A percentile compares a stretch with the other conserved stretches of the same genome.
These are phyloP conservation scores for Dorcus parallelipipedus DNA, from an alignment of 2,888 invertebrate species.

Conservation along the genomic window DNA sequence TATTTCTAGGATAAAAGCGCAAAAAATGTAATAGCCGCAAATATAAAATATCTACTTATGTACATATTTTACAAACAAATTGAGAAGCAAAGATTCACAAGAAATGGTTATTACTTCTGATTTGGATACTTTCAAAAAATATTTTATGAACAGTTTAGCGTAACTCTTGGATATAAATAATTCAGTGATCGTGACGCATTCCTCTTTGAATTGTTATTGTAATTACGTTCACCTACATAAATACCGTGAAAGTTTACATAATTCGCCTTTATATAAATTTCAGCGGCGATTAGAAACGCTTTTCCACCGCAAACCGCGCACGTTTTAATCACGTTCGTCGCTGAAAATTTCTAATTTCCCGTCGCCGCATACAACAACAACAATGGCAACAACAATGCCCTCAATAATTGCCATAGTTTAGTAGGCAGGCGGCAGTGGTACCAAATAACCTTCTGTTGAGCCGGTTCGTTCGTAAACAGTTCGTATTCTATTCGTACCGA, in stretches of 20 bases:
- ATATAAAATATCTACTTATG: no score
- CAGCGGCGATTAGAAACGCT: not conserved
- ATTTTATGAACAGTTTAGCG: no score
- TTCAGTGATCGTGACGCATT: no score
- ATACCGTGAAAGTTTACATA: conserved; percentile 1
- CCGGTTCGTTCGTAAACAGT: conserved; percentile 7
- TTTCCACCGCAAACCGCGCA: not conserved
- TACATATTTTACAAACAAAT: no score
- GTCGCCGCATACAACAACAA: not conserved
- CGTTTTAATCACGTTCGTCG: not conserved
- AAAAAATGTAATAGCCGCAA: no score
- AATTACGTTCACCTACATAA: not conserved
- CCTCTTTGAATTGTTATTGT: no score
- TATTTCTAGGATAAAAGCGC: no score
- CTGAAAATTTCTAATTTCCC: not conserved
- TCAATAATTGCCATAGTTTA: conserved; percentile 1
- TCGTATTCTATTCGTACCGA: conserved; percentile 11
- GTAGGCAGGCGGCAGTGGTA: not conserved
- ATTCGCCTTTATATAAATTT: not conserved
- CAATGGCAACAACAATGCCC: not conserved
- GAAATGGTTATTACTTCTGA: no score
- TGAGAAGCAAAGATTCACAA: no score
- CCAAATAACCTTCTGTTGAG: conserved; percentile 6
- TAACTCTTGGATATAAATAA: no score
- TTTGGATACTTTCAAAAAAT: no score